Percentiles rank a stretch among this genome's conserved stretches.
phyloP scores from a whole-genome alignment of 2,113 vertebrate genomes.

The Leucopsar rothschildi region DNA sequence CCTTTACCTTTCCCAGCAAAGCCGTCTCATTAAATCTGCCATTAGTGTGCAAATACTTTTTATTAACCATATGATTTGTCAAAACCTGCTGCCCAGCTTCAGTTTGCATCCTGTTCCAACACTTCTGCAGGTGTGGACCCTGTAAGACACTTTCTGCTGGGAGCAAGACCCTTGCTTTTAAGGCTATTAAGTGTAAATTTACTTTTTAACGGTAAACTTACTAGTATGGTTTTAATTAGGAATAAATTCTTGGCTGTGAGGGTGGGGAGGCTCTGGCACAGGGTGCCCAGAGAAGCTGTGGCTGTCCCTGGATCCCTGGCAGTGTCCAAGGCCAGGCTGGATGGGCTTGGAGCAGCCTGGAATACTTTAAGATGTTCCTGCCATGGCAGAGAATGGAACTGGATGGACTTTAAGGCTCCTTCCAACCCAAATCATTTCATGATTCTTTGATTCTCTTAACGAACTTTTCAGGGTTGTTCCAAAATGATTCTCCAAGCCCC shows the following conservation, averaged over 20 bases:
- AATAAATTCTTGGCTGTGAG: not conserved
- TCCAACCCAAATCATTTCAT: not conserved
- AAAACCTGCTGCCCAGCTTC: not conserved
- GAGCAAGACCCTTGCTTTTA: not conserved
- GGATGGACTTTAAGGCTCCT: not conserved
- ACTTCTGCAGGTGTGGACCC: not conserved
- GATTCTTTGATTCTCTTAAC: not conserved
- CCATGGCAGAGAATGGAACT: rapidly evolving
- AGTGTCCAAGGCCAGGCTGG: rapidly evolving
- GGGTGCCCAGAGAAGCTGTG: not conserved
- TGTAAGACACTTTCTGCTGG: not conserved
- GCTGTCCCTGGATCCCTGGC: not conserved
- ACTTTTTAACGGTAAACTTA: not conserved
- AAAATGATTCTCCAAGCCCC: not conserved
- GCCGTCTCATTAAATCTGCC: not conserved
- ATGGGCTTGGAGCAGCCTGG: rapidly evolving
- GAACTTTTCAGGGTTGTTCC: not conserved
- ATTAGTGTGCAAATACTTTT: not conserved
- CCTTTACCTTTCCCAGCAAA: not conserved
- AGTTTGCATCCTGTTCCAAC: rapidly evolving
- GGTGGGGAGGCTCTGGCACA: rapidly evolving
- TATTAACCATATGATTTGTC: not conserved
- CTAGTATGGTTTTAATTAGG: not conserved
- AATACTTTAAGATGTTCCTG: rapidly evolving
- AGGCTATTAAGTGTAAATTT: not conserved